Conservation (phyloP, 2,113 vertebrate genomes). For the Eurypyga helias region DNA sequence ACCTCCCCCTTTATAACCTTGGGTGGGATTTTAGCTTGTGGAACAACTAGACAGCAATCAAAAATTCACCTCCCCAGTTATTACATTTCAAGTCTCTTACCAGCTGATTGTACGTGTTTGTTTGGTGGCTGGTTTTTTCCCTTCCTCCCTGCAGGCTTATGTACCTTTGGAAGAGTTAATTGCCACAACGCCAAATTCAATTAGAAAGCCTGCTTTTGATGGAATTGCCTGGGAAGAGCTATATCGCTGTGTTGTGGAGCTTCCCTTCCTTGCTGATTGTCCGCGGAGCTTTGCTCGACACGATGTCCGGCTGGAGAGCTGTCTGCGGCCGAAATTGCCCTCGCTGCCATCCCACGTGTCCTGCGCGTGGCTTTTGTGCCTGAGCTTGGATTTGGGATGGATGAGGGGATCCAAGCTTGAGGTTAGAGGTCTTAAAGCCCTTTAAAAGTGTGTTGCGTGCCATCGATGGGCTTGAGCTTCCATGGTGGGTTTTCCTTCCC, state of each 20-base stretch:
- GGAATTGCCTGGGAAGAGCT: neutral
- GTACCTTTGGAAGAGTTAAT: neutral
- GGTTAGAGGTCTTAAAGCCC: neutral
- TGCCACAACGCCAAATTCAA: neutral
- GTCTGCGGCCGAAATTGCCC: neutral
- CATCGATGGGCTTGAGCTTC: neutral
- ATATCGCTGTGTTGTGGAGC: neutral
- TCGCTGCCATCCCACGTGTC: fast-evolving
- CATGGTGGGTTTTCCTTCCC: neutral
- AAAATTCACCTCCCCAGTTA: neutral
- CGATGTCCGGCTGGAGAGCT: neutral
- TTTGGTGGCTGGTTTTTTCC: neutral
- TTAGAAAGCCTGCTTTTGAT: neutral
- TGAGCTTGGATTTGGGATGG: neutral
- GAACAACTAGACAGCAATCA: neutral
- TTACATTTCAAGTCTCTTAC: neutral
- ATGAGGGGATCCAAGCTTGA: neutral
- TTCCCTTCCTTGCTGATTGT: neutral
- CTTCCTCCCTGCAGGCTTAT: neutral
- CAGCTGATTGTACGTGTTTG: neutral
- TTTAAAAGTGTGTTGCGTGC: neutral
- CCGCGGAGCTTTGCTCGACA: neutral
- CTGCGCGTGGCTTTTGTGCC: neutral
- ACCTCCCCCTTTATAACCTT: neutral
- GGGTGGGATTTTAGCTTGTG: neutral